Base-by-base conservation (phyloP, 2,113 vertebrate genomes). In the Eulemur rufifrons region DNA sequence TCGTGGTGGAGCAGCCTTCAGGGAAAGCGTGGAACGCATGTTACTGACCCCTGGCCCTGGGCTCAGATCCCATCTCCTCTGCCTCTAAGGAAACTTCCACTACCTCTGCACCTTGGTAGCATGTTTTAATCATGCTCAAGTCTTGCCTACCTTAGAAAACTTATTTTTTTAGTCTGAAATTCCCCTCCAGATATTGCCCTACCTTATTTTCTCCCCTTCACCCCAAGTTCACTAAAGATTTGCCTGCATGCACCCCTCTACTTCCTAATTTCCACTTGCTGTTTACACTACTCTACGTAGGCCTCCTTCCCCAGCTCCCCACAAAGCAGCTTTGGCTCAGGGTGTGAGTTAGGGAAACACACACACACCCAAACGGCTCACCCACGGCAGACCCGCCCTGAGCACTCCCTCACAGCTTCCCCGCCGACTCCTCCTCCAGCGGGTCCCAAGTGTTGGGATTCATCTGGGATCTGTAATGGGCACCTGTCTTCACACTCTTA, bases 331-430 rank as follows among this genome's bases (percentile, higher is more conserved):
- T 66, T 76, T 76, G 47, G 66, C 52, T n/a, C 32, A 78, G 54
- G 45, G 6, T 15, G 3, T 34, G 73, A 13, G 1, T 23, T 59
- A 69, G 69, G 86, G 64, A 80, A 59, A 32, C 12, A 11, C 2
- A 20, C 3, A 47, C 54, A 64, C 32, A 12, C 23, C 3, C 59
- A 54, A 15, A 20, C 32, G 64, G 45, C 74, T 86, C 17, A 37
- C n/a, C 52, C 59, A 29, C 13, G 34, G 27, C 27, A 7, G 39
- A 47, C 15, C 12, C 17, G 66, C 17, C 21, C 56, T 18, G 56
- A 20, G 18, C 0, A 0, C 8, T 15, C 5, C 21, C 5, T 50
- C 27, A 3, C 1, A 6, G 6, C 14, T 85, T 59, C 47, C 42
- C 29, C 32, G 10, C 27, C 64, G 56, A 52, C 5, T 76, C 27